These are phyloP conservation scores for Micropoecilia bifurca DNA, from an alignment of 2,797 vertebrate species.

Conservation along the genomic window DNA sequence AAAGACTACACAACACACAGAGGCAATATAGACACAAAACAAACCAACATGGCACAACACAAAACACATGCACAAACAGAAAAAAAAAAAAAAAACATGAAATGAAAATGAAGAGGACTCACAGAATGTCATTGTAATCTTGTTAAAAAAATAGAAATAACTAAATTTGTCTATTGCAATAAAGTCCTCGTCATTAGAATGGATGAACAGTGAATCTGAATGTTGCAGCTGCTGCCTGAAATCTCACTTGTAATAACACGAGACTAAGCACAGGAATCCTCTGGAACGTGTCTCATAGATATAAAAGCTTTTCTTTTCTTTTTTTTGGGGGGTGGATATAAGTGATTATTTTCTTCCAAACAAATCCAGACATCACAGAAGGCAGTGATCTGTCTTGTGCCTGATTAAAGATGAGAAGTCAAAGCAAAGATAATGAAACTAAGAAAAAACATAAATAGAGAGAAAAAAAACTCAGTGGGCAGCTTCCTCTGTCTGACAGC, in stretches of 20 bases:
- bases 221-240: neutral
- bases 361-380: slow-evolving; percentile 48
- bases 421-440: slow-evolving; percentile 55
- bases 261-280: slow-evolving; percentile 1
- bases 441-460: slow-evolving; percentile 32
- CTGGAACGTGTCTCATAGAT: slow-evolving; percentile 6
- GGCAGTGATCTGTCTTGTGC: slow-evolving; percentile 30
- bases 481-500: slow-evolving; percentile 4
- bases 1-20: slow-evolving; percentile 92
- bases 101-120: slow-evolving; percentile 72
- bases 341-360: slow-evolving; percentile 18
- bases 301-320: slow-evolving; percentile 6
- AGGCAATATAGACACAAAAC: slow-evolving; percentile 77
- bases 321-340: neutral
- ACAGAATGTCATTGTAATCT: slow-evolving; percentile 43
- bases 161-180: neutral
- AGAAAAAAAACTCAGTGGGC: slow-evolving; percentile 40
- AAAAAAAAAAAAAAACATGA: slow-evolving; percentile 85
- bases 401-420: slow-evolving; percentile 45
- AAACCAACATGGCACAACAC: slow-evolving; percentile 78
- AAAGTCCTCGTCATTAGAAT: slow-evolving; percentile 11
- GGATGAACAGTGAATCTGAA: slow-evolving; percentile 13
- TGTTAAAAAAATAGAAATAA: slow-evolving; percentile 31
- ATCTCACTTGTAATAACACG: neutral
- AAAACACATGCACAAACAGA: slow-evolving; percentile 92